Percentiles rank a stretch among this genome's conserved stretches.
Evolutionary conservation across 2,888 invertebrate species (phyloP).

Genomic region (Campoplex nolae): DNA sequence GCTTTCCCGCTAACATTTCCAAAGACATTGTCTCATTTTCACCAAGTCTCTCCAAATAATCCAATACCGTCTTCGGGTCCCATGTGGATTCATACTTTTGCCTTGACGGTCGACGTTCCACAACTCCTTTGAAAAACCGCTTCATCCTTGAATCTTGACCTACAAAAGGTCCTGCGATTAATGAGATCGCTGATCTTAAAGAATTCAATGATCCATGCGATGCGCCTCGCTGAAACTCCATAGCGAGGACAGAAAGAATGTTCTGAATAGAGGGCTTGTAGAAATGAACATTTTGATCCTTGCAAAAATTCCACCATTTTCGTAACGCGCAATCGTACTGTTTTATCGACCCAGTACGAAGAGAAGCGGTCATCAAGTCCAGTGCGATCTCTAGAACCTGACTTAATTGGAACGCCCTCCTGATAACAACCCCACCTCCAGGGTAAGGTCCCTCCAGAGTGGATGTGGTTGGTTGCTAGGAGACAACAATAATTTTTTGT

Average conservation of each 20-base stretch:
- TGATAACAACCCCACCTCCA: slow-evolving; percentile 59
- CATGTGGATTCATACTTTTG: slow-evolving; percentile 69
- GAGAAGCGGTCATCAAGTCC: slow-evolving; percentile 51
- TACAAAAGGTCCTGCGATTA: slow-evolving; percentile 56
- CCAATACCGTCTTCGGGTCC: slow-evolving; percentile 68
- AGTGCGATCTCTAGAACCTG: slow-evolving; percentile 24
- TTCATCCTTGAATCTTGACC: slow-evolving; percentile 61
- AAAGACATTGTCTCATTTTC: not conserved
- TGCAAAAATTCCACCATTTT: slow-evolving; percentile 64
- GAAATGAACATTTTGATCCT: slow-evolving; percentile 10
- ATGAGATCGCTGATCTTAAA: slow-evolving; percentile 53
- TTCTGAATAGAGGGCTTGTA: slow-evolving; percentile 32
- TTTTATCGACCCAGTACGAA: slow-evolving; percentile 46
- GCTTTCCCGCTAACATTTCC: not conserved
- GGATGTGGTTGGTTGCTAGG: slow-evolving; percentile 37
- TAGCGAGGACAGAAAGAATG: slow-evolving; percentile 48
- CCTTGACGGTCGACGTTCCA: not conserved
- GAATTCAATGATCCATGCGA: slow-evolving; percentile 62
- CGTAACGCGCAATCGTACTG: slow-evolving; percentile 62
- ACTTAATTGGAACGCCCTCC: slow-evolving; percentile 34
- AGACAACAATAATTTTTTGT: slow-evolving; percentile 18
- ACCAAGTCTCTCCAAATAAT: slow-evolving; percentile 43
- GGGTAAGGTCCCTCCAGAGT: slow-evolving; percentile 31
- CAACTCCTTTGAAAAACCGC: slow-evolving; percentile 68
- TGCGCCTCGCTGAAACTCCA: slow-evolving; percentile 53